Percentiles rank a stretch among this genome's conserved stretches.
Conservation (phyloP, 2,797 vertebrate species). For the Platalea minor region DNA sequence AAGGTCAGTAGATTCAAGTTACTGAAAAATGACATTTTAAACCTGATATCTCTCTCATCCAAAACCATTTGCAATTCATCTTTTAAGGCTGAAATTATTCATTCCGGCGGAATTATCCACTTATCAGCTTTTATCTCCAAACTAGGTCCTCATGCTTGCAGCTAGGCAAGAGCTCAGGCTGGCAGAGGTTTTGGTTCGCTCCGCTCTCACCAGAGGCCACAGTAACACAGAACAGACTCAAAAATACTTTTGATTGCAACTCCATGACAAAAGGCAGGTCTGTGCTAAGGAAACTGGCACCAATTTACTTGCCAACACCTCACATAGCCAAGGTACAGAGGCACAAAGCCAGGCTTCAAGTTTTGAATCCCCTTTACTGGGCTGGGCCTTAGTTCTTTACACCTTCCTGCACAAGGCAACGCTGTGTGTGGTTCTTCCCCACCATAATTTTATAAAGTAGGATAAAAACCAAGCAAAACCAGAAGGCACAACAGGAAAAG, state of each 20-base stretch:
- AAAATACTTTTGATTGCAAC: not conserved
- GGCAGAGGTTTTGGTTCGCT: not conserved
- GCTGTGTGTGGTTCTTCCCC: not conserved
- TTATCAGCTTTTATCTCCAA: conserved; percentile 16
- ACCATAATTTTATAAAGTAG: not conserved
- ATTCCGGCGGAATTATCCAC: not conserved
- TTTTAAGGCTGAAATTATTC: conserved; percentile 14
- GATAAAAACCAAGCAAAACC: not conserved
- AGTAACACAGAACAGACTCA: not conserved
- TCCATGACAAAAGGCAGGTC: not conserved
- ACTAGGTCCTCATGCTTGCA: not conserved
- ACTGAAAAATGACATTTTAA: not conserved
- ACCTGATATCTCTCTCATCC: not conserved
- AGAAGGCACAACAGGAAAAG: not conserved
- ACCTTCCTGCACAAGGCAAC: not conserved
- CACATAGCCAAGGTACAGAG: not conserved
- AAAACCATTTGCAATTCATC: conserved; percentile 33
- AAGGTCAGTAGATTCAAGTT: conserved; percentile 26
- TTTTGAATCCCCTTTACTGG: not conserved
- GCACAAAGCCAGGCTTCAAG: not conserved
- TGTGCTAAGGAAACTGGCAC: not conserved
- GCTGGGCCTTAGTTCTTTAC: not conserved
- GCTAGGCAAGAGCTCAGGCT: not conserved
- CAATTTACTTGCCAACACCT: not conserved
- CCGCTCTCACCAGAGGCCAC: not conserved